A percentile compares a stretch with the other conserved stretches of the same genome.
Conservation (phyloP, 2,888 invertebrate species). For the Cataglyphis rosenhaueri region DNA sequence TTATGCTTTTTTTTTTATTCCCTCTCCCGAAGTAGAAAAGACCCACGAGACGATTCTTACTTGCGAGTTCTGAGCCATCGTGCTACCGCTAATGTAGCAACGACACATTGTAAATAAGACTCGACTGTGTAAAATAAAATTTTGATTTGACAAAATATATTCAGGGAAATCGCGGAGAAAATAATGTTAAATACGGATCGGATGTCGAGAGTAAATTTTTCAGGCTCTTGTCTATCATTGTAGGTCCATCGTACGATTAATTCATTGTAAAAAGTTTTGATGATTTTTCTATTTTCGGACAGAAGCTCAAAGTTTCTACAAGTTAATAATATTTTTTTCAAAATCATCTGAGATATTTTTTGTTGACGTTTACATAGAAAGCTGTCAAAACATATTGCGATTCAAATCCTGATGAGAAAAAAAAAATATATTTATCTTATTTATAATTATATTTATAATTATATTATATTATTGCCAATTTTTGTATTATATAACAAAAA, state of each 20-base stretch:
- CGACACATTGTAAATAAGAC: not conserved
- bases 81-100: not conserved
- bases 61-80: conserved; percentile 19
- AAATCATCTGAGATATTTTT: not conserved
- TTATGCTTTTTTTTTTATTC: conserved; percentile 58
- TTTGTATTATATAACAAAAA: not conserved
- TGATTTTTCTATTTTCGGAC: not conserved
- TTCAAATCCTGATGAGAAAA: not conserved
- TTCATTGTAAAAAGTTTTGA: not conserved
- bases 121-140: not conserved
- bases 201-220: conserved; percentile 33
- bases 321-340: not conserved
- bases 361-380: not conserved
- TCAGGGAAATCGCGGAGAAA: not conserved
- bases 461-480: not conserved
- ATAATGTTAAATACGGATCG: conserved; percentile 15
- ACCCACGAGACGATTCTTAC: conserved; percentile 10
- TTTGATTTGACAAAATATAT: not conserved
- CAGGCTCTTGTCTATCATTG: conserved; percentile 27
- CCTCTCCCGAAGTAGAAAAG: conserved; percentile 16
- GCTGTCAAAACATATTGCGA: too few species aligned
- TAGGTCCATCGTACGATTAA: not conserved
- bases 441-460: too few species aligned
- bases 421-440: not conserved
- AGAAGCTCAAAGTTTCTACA: not conserved